These are phyloP conservation scores for Dryococelus australis DNA, from an alignment of 2,888 invertebrate genomes.

Conservation along the genomic window DNA sequence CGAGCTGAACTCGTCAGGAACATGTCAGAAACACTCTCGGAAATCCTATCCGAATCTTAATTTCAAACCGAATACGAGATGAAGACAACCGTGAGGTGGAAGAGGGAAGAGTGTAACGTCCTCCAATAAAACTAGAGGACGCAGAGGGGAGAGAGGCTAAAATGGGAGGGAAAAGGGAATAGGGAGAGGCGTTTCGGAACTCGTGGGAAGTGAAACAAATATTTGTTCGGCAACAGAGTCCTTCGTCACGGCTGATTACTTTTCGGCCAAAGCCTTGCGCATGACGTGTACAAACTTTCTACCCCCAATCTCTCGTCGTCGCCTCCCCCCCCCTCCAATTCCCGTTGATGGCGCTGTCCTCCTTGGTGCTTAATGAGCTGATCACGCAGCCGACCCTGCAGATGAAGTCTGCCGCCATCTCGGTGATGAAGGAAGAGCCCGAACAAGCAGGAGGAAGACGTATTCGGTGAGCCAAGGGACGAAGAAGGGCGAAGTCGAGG, in stretches of 20 bases:
- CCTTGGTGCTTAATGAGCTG: not conserved
- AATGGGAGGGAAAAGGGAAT: not conserved
- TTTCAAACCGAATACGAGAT: not conserved
- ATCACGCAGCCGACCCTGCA: not conserved
- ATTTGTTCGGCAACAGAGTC: not conserved
- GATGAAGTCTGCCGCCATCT: too few relatives aligned
- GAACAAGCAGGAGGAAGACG: too few relatives aligned
- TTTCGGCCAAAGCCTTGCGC: not conserved
- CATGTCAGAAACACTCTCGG: not conserved
- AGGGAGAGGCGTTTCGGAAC: not conserved
- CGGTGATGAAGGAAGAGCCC: too few relatives aligned
- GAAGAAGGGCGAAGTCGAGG: not conserved
- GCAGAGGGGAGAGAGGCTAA: not conserved
- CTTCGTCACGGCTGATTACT: not conserved
- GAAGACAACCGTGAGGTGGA: not conserved
- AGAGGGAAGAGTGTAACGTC: not conserved
- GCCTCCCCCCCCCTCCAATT: too few relatives aligned
- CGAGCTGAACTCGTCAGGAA: not conserved
- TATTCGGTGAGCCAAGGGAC: not conserved
- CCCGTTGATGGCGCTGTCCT: not conserved
- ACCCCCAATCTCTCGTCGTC: not conserved
- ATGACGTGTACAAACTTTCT: not conserved
- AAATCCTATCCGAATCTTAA: not conserved
- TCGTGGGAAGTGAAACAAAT: not conserved
- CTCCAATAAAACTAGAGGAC: not conserved